Evolutionary conservation across 2,888 invertebrate species (phyloP).

Genomic region (Brenthis daphne): DNA sequence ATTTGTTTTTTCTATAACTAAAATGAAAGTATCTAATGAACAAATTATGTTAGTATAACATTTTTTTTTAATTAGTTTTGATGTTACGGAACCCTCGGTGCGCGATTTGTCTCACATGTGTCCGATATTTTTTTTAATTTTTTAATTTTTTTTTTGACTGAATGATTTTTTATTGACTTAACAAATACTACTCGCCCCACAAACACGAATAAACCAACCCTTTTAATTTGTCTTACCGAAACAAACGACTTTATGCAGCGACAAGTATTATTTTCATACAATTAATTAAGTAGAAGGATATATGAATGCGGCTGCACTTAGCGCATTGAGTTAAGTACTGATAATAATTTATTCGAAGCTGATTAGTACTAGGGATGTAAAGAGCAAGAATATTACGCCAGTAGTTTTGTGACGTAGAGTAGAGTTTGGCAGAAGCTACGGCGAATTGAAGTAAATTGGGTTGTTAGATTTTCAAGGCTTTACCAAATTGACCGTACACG

Average conservation of each 20-base stretch:
- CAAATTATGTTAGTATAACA: too few relatives aligned
- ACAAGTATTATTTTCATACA: background rate
- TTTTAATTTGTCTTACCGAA: background rate
- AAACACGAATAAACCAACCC: too few relatives aligned
- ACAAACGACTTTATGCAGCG: background rate
- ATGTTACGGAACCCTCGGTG: too few relatives aligned
- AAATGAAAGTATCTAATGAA: too few relatives aligned
- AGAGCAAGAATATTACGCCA: constrained; percentile 42
- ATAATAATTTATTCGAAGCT: constrained; percentile 51
- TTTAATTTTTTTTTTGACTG: too few relatives aligned
- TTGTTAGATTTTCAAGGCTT: constrained; percentile 7
- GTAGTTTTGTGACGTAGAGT: constrained; percentile 40
- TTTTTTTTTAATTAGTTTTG: too few relatives aligned
- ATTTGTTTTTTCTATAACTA: too few relatives aligned
- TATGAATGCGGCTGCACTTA: constrained; percentile 32
- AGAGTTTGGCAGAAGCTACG: constrained; percentile 27
- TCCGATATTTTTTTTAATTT: too few relatives aligned
- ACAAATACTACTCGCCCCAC: too few relatives aligned
- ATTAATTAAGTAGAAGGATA: constrained; percentile 24
- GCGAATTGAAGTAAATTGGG: background rate
- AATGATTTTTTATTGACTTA: too few relatives aligned
- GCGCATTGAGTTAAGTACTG: constrained; percentile 41
- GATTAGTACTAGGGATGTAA: constrained; percentile 47
- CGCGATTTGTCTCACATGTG: too few relatives aligned
- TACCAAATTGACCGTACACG: background rate